phyloP scores from a whole-genome alignment of 2,797 vertebrate species.

The Prionace glauca region DNA sequence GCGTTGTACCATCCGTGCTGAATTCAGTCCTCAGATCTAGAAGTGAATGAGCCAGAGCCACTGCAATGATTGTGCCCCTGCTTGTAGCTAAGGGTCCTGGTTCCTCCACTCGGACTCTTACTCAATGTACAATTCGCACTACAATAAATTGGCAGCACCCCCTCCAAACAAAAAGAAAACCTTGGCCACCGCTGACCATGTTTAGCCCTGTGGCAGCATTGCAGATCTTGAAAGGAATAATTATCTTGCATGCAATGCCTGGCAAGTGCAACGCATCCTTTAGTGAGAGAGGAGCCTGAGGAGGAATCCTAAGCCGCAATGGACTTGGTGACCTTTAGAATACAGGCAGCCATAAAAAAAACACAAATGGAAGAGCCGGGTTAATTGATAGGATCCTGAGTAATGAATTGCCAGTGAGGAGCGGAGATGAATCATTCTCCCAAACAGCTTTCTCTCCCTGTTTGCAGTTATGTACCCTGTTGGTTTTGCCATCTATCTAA shows the following conservation, averaged over 20 bases:
- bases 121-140: background rate
- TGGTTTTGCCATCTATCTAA: conserved; percentile 52
- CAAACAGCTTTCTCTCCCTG: conserved; percentile 49
- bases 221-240: background rate
- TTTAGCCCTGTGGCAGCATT: background rate
- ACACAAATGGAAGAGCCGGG: conserved; percentile 40
- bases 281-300: background rate
- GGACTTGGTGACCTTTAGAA: background rate
- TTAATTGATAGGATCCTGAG: conserved; percentile 58
- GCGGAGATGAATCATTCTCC: conserved; percentile 52
- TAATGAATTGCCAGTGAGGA: conserved; percentile 55
- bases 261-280: background rate
- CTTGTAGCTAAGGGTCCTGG: background rate
- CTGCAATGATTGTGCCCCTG: background rate
- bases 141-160: background rate
- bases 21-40: background rate
- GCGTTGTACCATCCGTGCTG: too few species aligned
- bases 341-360: conserved; percentile 39
- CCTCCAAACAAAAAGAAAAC: background rate
- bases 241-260: background rate
- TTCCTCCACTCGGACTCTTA: background rate
- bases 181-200: background rate
- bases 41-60: background rate
- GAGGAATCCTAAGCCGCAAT: background rate
- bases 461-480: conserved; percentile 43